A percentile compares a stretch with the other conserved stretches of the same genome.
phyloP scores from a whole-genome alignment of 2,888 invertebrate species.

The Ecliptopera silaceata region DNA sequence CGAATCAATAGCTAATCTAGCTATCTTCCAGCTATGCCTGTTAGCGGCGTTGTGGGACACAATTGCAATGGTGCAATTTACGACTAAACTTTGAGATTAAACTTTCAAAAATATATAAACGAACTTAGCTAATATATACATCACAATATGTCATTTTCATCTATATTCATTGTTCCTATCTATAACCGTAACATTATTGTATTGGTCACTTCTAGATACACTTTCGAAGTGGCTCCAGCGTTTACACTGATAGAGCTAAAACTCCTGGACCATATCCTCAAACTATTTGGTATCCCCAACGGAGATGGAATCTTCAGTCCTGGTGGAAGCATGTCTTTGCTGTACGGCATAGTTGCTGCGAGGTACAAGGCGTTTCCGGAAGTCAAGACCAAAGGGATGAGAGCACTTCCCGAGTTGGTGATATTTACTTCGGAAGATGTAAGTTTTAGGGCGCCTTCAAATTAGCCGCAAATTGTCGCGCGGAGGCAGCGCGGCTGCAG shows the following conservation, averaged over 20 bases:
- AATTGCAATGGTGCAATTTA: too few relatives aligned
- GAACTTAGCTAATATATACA: too few relatives aligned
- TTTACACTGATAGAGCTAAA: conserved; percentile 89
- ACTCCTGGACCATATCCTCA: conserved; percentile 82
- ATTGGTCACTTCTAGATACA: conserved; percentile 82
- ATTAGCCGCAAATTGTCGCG: too few relatives aligned
- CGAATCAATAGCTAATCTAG: too few relatives aligned
- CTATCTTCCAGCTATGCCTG: too few relatives aligned
- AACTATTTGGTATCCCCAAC: conserved; percentile 84
- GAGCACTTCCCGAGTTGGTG: conserved; percentile 84
- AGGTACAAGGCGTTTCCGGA: conserved; percentile 86
- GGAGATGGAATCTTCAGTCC: conserved; percentile 91
- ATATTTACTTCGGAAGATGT: conserved; percentile 91
- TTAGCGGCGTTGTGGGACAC: too few relatives aligned
- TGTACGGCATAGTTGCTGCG: conserved; percentile 90
- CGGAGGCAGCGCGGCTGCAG: too few relatives aligned
- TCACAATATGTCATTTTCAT: too few relatives aligned
- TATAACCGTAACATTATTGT: background rate
- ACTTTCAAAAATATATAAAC: too few relatives aligned
- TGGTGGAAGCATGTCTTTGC: conserved; percentile 91
- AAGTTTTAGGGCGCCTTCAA: conserved; percentile 41
- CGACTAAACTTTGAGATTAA: too few relatives aligned
- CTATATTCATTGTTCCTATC: too few relatives aligned
- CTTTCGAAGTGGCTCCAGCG: conserved; percentile 91
- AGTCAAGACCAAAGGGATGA: conserved; percentile 86